Base-by-base conservation (phyloP, 92 coral and sea anemone genomes). In the Porites rus region DNA sequence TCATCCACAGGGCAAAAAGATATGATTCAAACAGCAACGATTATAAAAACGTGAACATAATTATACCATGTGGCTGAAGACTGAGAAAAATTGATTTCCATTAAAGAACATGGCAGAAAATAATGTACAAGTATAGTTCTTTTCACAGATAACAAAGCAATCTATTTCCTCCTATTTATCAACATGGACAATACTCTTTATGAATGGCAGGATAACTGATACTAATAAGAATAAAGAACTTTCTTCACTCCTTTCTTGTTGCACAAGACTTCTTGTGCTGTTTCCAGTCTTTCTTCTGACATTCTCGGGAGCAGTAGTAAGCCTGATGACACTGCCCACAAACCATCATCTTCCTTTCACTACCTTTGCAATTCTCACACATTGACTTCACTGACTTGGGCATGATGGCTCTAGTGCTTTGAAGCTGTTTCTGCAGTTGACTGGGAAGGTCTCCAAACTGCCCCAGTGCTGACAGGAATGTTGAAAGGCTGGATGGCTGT, bases 241-340 rank as follows among this genome's bases (percentile, higher is more conserved):
- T 56, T 31, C 11, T 20, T 80, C 65, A 87, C 24, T 62, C 75
- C 20, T 54, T 52, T 72, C 74, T 64, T 50, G 87, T 62, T 7
- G 80, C 51, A 68, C 93, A 90, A 9, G 73, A 74, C 50, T 77
- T 89, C 91, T 94, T 94, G 88, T 94, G 97, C 22, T 82, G 85
- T 79, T 94, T 94, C 97, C 97, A 94, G 87, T 94, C 90, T 46
- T 86, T 86, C 75, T 90, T 94, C 88, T 94, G 95, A 68, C 97
- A 94, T 74, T 91, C 88, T 28, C 89, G 77, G 6, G 95, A 91
- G 74, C 97, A 94, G 83, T 94, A 94, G 62, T 80, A 91, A 17
- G 90, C 81, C 69, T 83, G 71, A n/a, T 86, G 82, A 72, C 97
- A 94, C 28, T 74, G 91, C 19, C 88, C 92, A 54, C 97, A 94